Base-by-base conservation (phyloP, 2,888 invertebrate genomes). In the Melieria picta region DNA sequence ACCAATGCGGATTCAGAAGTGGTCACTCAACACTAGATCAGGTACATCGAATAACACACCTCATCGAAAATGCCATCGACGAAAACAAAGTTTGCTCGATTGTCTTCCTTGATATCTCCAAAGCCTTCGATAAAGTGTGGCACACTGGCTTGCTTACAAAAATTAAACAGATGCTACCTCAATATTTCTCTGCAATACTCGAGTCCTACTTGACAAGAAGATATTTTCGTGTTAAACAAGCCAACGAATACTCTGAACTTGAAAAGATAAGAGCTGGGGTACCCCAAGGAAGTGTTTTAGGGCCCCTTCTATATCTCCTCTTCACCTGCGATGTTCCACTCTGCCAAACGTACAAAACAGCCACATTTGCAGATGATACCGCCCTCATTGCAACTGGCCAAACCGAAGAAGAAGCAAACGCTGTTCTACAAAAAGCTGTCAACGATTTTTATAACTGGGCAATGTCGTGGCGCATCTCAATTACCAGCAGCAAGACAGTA, bases 1-100 rank as follows among this genome's bases (percentile, higher is more conserved):
- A 71, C 13, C 71, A 71, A 62, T 72, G 72, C 42, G 68, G 70
- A 13, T 74, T 74, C 48, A 55, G 74, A 50, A 57, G n/a, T 9
- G 67, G 71, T 42, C 73, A 73, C 65, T 71, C 71, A 9, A 73
- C 73, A 58, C 60, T 50, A 4, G 68, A 68, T 11, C 62, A 67
- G 68, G 61, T 69, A 42, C 65, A 64, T 58, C 9, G 69, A 11
- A 65, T 72, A 11, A 70, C 66, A 46, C 48, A 43, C n/a, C 16
- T 47, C 10, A 67, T 72, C n/a, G 74, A 74, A 65, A 62, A 61
- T 30, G 30, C 30, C 30, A 30, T 30, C 30, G 30, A 30, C 30
- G 30, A 30, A 50, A 74, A 69, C 56, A 45, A 61, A 45, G 11
- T 63, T 57, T 72, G 72, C 43, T 65, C 69, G 9, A 69, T 57